These are phyloP conservation scores for Periophthalmus modestus DNA, from an alignment of 2,113 vertebrate genomes.

Conservation along the genomic window DNA sequence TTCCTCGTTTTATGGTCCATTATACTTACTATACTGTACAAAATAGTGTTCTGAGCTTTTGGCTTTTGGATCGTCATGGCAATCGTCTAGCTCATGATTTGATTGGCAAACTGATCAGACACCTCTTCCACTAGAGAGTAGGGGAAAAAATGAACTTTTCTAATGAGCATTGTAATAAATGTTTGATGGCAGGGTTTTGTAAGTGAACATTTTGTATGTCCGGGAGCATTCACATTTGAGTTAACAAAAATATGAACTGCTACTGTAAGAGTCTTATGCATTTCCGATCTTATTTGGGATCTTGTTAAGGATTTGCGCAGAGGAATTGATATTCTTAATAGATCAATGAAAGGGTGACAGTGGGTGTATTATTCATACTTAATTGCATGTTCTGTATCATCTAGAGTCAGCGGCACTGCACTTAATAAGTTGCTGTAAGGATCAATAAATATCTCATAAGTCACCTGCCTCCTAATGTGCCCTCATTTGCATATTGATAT, in stretches of 20 bases:
- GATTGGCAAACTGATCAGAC: background rate
- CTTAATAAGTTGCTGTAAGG: background rate
- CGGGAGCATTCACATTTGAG: too few species aligned
- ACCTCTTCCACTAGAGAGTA: background rate
- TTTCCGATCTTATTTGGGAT: too few species aligned
- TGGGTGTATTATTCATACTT: background rate
- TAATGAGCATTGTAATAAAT: background rate
- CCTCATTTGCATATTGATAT: background rate
- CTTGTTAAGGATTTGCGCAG: background rate
- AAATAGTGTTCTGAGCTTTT: conserved; percentile 12
- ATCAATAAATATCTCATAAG: background rate
- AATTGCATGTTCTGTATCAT: background rate
- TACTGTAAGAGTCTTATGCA: too few species aligned
- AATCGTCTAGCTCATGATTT: background rate
- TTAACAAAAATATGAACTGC: too few species aligned
- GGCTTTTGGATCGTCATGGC: background rate
- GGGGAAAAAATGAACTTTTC: too few species aligned
- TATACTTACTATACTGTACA: background rate
- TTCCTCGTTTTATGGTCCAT: background rate
- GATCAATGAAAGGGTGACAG: background rate
- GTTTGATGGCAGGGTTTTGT: background rate
- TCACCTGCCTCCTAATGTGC: background rate
- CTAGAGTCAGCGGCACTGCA: background rate
- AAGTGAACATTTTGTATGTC: background rate
- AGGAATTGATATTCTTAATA: background rate